Percentiles rank a stretch among this genome's conserved stretches.
These are phyloP conservation scores for Drosophila ogumai DNA, from an alignment of 1,140 invertebrate genomes.

Conservation along the genomic window DNA sequence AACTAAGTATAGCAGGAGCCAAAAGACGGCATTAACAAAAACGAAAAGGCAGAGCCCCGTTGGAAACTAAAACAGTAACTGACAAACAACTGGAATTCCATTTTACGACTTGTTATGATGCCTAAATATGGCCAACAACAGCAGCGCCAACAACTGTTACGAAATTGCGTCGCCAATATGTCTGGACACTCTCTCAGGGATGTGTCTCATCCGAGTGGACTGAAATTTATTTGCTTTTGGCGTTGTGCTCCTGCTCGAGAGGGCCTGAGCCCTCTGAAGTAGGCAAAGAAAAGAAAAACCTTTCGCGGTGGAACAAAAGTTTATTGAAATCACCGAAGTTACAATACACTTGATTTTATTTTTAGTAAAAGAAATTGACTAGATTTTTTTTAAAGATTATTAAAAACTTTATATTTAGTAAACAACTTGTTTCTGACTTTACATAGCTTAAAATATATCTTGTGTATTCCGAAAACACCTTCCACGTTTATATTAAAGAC, in stretches of 20 bases:
- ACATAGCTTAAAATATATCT: not conserved
- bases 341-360: conserved; percentile 13
- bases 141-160: conserved; percentile 38
- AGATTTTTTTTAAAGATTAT: no score
- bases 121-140: conserved; percentile 60
- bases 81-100: conserved; percentile 57
- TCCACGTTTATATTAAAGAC: not conserved
- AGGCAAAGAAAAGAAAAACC: conserved; percentile 27
- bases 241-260: conserved; percentile 2
- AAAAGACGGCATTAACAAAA: conserved; percentile 49
- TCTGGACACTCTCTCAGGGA: conserved; percentile 58
- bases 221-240: conserved; percentile 69
- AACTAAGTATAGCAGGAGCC: conserved; percentile 52
- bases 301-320: not conserved
- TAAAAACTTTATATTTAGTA: no score
- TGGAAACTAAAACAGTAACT: conserved; percentile 28
- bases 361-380: not conserved
- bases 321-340: not conserved
- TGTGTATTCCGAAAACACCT: not conserved
- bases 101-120: conserved; percentile 71
- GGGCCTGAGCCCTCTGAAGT: conserved; percentile 26
- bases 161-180: conserved; percentile 64
- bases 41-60: conserved; percentile 12
- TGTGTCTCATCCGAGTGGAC: conserved; percentile 51
- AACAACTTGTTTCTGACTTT: not conserved